A percentile compares a stretch with the other conserved stretches of the same genome.
phyloP scores from a whole-genome alignment of 1,140 invertebrate species.

The Brachionus asplanchnoidis region DNA sequence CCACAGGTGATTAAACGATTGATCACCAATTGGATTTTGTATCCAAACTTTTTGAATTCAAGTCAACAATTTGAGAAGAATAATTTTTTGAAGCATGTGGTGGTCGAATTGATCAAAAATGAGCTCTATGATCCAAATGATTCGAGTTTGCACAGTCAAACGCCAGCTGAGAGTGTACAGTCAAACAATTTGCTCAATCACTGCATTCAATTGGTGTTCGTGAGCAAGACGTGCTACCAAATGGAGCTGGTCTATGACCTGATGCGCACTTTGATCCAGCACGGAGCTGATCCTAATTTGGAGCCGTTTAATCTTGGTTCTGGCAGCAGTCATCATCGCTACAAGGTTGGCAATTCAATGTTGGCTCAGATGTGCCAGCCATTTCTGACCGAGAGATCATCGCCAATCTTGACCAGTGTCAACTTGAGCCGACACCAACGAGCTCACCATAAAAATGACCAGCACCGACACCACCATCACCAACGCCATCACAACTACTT shows the following conservation, averaged over 20 bases:
- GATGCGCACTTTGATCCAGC: constrained; percentile 21
- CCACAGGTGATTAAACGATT: background rate
- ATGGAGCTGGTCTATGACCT: constrained; percentile 12
- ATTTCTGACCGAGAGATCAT: background rate
- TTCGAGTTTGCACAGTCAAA: background rate
- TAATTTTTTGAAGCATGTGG: background rate
- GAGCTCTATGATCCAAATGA: constrained; percentile 32
- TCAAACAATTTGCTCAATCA: constrained; percentile 38
- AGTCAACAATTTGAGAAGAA: constrained; percentile 34
- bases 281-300: constrained; percentile 24
- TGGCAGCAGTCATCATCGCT: too few species aligned
- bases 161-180: background rate
- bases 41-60: constrained; percentile 39
- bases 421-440: background rate
- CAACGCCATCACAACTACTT: constrained; percentile 4
- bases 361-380: constrained; percentile 10
- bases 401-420: constrained; percentile 8
- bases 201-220: background rate
- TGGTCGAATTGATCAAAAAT: constrained; percentile 14
- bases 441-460: background rate
- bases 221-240: constrained; percentile 31
- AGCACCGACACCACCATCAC: background rate
- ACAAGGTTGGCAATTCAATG: background rate
- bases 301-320: background rate
- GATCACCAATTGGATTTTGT: constrained; percentile 19